A percentile compares a stretch with the other conserved stretches of the same genome.
Evolutionary conservation across 2,888 invertebrate genomes (phyloP).

Genomic region (Drosophila acutilabella): DNA sequence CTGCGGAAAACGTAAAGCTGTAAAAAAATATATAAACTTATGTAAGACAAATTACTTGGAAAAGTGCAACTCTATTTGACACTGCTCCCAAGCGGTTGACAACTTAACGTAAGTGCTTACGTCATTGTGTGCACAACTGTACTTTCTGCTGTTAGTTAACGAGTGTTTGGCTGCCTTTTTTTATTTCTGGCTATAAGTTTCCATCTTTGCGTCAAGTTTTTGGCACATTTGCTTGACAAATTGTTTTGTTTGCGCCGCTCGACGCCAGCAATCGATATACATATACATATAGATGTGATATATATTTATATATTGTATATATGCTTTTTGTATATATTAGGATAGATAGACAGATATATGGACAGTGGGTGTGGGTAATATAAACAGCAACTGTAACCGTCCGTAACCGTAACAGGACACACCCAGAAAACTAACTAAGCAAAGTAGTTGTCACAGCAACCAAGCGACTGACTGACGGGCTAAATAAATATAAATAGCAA

Average conservation of each 20-base stretch:
- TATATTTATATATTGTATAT: neutral
- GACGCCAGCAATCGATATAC: constrained; percentile 57
- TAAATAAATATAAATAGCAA: constrained; percentile 67
- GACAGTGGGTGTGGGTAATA: constrained; percentile 23
- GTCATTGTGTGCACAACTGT: constrained; percentile 68
- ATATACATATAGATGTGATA: constrained; percentile 6
- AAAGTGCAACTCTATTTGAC: constrained; percentile 52
- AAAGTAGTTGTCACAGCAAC: constrained; percentile 73
- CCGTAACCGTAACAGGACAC: constrained; percentile 40
- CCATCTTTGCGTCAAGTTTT: constrained; percentile 71
- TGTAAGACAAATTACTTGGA: constrained; percentile 43
- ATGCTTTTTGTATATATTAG: constrained; percentile 24
- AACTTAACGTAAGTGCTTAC: constrained; percentile 70
- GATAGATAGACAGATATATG: constrained; percentile 16
- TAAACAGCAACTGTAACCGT: constrained; percentile 27
- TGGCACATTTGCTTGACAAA: constrained; percentile 78
- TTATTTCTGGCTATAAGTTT: constrained; percentile 58
- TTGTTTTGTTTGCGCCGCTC: constrained; percentile 70
- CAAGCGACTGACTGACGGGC: constrained; percentile 52
- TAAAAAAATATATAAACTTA: neutral
- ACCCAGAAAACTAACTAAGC: constrained; percentile 36
- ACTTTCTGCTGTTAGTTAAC: constrained; percentile 40
- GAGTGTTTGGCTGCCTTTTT: constrained; percentile 24
- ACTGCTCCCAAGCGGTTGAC: constrained; percentile 47
- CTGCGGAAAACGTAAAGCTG: constrained; percentile 1